A percentile compares a stretch with the other conserved stretches of the same genome.
Conservation (phyloP, 2,888 invertebrate genomes). For the Amphiduros pacificus region DNA sequence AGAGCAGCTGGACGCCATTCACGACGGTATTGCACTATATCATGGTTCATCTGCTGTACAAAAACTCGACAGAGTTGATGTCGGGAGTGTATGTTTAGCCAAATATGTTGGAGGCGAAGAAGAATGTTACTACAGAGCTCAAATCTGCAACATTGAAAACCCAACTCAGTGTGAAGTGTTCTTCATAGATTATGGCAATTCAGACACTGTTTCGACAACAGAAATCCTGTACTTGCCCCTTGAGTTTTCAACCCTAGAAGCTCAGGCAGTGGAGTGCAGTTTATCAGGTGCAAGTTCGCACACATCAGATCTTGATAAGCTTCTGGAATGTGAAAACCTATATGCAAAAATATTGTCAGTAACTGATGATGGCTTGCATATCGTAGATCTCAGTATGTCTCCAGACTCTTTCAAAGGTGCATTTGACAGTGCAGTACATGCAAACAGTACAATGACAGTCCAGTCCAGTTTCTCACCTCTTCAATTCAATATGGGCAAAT, state of each 20-base stretch:
- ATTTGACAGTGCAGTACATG: too few relatives aligned
- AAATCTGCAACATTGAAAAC: neutral
- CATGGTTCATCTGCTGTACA: neutral
- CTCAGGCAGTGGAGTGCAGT: neutral
- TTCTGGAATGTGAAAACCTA: neutral
- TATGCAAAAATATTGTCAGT: neutral
- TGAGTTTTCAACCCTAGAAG: neutral
- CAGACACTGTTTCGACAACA: neutral
- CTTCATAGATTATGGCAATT: neutral
- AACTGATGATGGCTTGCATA: neutral
- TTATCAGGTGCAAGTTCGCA: neutral
- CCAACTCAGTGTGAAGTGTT: neutral
- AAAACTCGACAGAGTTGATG: neutral
- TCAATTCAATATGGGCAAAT: conserved; percentile 1
- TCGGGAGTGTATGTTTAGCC: neutral
- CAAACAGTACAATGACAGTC: too few relatives aligned
- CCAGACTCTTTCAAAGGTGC: neutral
- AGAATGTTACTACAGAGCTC: neutral
- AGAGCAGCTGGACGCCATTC: neutral
- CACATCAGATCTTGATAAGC: neutral
- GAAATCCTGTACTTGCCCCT: neutral
- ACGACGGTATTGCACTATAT: neutral
- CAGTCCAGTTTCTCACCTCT: neutral
- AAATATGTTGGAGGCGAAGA: neutral
- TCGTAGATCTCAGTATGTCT: neutral